Conservation (phyloP, 2,888 invertebrate species). For the Automeris io region DNA sequence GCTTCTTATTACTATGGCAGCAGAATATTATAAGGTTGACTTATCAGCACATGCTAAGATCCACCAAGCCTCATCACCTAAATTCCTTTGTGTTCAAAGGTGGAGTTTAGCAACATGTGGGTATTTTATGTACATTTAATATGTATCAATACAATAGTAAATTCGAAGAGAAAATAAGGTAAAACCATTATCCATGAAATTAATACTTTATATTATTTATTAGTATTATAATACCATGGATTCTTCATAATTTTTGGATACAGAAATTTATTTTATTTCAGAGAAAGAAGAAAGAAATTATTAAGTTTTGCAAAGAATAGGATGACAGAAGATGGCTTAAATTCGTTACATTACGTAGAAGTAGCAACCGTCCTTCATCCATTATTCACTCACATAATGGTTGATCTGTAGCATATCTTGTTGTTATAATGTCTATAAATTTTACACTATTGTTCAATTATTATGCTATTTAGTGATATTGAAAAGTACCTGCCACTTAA, state of each 20-base stretch:
- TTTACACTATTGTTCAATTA: background rate
- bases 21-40: too few species aligned
- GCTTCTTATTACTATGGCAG: too few species aligned
- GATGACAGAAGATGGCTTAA: slow-evolving; percentile 79
- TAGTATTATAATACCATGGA: background rate
- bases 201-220: too few species aligned
- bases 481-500: slow-evolving; percentile 2
- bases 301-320: slow-evolving; percentile 63
- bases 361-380: slow-evolving; percentile 74
- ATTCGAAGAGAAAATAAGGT: too few species aligned
- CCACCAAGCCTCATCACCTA: too few species aligned
- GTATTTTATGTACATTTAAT: too few species aligned
- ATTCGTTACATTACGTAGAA: slow-evolving; percentile 75
- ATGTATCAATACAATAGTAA: too few species aligned
- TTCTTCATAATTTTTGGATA: background rate
- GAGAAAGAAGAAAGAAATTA: slow-evolving; percentile 64
- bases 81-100: too few species aligned
- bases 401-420: slow-evolving; percentile 57
- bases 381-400: slow-evolving; percentile 80
- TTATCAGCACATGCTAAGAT: too few species aligned
- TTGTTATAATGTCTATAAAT: background rate
- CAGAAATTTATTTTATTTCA: slow-evolving; percentile 30
- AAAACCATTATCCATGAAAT: too few species aligned
- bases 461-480: slow-evolving; percentile 1
- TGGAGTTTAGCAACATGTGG: too few species aligned